Conservation (phyloP, 2,113 vertebrate species). For the Colossoma macropomum region DNA sequence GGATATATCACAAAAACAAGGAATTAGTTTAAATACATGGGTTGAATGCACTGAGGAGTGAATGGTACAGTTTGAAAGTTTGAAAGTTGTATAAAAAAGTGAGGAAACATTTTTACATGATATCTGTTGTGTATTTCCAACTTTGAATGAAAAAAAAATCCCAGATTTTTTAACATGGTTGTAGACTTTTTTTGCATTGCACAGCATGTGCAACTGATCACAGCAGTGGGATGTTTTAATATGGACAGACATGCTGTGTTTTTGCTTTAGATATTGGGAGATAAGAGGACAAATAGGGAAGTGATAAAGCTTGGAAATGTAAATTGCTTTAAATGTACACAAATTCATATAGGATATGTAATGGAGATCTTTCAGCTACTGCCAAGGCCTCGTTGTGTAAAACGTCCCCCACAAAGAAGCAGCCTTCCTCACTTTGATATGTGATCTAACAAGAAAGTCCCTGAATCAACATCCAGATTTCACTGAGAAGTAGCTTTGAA, state of each 20-base stretch:
- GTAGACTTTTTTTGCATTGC: background rate
- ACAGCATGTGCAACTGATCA: background rate
- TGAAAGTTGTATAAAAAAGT: too few relatives aligned
- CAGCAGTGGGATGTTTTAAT: background rate
- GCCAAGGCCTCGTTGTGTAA: background rate
- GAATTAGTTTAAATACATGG: too few relatives aligned
- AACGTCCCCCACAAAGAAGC: slow-evolving; percentile 20
- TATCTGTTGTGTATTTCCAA: too few relatives aligned
- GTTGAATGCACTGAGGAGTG: too few relatives aligned
- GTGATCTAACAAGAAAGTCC: background rate
- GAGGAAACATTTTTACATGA: too few relatives aligned
- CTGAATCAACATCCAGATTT: slow-evolving; percentile 5
- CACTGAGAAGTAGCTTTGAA: background rate
- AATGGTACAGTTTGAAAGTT: too few relatives aligned
- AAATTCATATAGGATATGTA: background rate
- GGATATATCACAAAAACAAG: too few relatives aligned
- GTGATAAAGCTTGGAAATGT: slow-evolving; percentile 44
- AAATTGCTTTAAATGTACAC: slow-evolving; percentile 11
- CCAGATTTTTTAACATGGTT: too few relatives aligned
- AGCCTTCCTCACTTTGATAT: background rate
- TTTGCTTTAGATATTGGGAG: slow-evolving; percentile 12
- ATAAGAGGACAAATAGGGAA: slow-evolving; percentile 23
- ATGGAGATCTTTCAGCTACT: background rate
- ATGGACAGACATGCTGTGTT: background rate
- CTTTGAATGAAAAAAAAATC: too few relatives aligned